Base-by-base conservation (phyloP, 2,113 vertebrate species). In the Bettongia penicillata region DNA sequence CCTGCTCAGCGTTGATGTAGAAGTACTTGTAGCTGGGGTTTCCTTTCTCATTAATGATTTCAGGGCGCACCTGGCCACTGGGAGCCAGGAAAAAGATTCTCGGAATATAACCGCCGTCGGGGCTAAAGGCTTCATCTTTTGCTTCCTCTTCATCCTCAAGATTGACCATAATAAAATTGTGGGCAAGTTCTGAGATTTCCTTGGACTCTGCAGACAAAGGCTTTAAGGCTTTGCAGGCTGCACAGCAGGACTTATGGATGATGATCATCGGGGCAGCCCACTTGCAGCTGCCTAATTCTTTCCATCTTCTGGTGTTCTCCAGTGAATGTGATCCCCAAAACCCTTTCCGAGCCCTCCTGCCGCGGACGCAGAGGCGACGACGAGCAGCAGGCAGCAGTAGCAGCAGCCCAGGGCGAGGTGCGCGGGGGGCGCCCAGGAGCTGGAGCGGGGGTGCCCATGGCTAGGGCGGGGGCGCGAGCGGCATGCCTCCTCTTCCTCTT, bases 161-260 rank as follows among this genome's bases (percentile, higher is more conserved):
- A 98, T 99, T 99, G 95, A 99, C 98, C 99, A 99, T 99, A 91
- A 99, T 97, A 98, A 99, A 99, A 99, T 99, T 99, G 99, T 99
- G 99, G 4, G 99, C 99, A 95, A 99, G 99, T 97, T 99, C 99
- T 93, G 99, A 99, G 97, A 99, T 99, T 98, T 99, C 99, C 98
- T 99, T 99, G 94, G 99, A 99, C 97, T 99, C 99, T 11, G 99
- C 99, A 98, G 99, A 99, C 98, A 99, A 99, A 91, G 99, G 99
- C 98, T 99, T 99, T 98, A 99, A 98, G 53, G 99, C 99, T 99
- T n/a, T n/a, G n/a, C n/a, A n/a, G n/a, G n/a, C n/a, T n/a, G n/a
- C n/a, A n/a, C n/a, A n/a, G n/a, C n/a, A n/a, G n/a, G n/a, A n/a
- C n/a, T n/a, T n/a, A n/a, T n/a, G n/a, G n/a, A n/a, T n/a, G n/a